phyloP scores from a whole-genome alignment of 2,797 vertebrate genomes.

The Falco berigora region DNA sequence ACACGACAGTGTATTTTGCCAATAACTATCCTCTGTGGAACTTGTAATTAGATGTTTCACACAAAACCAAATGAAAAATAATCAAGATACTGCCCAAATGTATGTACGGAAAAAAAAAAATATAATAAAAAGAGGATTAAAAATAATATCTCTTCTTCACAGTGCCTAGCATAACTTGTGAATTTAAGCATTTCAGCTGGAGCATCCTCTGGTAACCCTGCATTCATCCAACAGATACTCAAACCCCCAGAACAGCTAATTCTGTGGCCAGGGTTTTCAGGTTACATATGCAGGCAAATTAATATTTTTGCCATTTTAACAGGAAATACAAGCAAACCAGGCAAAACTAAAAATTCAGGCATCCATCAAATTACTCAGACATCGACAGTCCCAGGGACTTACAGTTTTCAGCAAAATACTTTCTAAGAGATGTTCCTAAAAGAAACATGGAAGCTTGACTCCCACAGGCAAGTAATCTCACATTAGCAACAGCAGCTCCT shows the following conservation, averaged over 20 bases:
- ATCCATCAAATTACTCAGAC: not conserved
- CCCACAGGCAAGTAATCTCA: not conserved
- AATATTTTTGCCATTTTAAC: not conserved
- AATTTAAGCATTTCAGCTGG: not conserved
- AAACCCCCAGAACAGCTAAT: not conserved
- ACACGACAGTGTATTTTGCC: not conserved
- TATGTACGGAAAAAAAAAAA: not conserved
- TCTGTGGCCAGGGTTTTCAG: not conserved
- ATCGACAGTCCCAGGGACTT: not conserved
- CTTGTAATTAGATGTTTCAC: not conserved
- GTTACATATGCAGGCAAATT: not conserved
- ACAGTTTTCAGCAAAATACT: not conserved
- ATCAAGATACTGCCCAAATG: not conserved
- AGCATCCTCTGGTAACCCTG: not conserved
- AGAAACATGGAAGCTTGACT: not conserved
- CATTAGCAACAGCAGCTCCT: not conserved
- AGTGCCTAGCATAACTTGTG: not conserved
- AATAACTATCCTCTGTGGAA: not conserved
- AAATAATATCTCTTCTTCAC: not conserved
- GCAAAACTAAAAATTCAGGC: not conserved
- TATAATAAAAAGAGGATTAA: not conserved
- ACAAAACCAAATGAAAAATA: not conserved
- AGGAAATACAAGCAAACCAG: not conserved
- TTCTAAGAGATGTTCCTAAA: not conserved
- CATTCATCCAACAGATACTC: not conserved